phyloP scores from a whole-genome alignment of 37 sponge, comb jelly and placozoan species.

The Oopsacas minuta region DNA sequence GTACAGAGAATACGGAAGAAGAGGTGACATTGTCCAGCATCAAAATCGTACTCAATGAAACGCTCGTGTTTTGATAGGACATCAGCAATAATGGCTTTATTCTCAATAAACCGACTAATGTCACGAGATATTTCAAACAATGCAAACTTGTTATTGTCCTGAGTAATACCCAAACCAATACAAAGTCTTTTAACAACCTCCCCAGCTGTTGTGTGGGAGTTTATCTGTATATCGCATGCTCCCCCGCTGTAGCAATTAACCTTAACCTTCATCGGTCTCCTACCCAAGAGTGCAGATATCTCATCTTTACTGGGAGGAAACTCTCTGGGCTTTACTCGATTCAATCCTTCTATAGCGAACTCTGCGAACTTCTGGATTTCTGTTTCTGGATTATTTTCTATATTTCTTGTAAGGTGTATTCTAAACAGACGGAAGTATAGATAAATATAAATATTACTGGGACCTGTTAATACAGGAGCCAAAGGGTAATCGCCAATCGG shows the following conservation, averaged over 20 bases:
- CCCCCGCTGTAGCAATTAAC: conserved; percentile 68
- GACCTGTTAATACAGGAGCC: too few relatives aligned
- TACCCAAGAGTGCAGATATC: conserved; percentile 31
- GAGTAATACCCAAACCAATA: background rate
- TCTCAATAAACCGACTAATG: conserved; percentile 55
- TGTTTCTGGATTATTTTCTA: conserved; percentile 48
- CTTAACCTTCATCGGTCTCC: conserved; percentile 40
- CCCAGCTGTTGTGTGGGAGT: conserved; percentile 66
- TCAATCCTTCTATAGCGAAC: conserved; percentile 42
- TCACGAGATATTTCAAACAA: conserved; percentile 68
- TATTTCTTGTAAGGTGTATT: conserved; percentile 26
- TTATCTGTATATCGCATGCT: conserved; percentile 53
- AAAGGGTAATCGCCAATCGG: too few relatives aligned
- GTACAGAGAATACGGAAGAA: conserved; percentile 82
- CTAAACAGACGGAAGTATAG: background rate
- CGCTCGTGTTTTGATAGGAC: conserved; percentile 83
- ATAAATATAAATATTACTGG: too few relatives aligned
- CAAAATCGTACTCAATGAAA: conserved; percentile 18
- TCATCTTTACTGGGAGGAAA: background rate
- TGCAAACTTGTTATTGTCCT: conserved; percentile 65
- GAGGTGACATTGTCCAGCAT: conserved; percentile 32
- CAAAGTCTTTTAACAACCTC: conserved; percentile 31
- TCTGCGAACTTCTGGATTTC: conserved; percentile 73
- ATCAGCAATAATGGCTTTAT: conserved; percentile 61
- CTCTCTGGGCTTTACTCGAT: conserved; percentile 44